Evolutionary conservation across 2,888 invertebrate genomes (phyloP), one percentile per base, ranked within the genome.

Genomic region (Metopia argyrocephala): DNA sequence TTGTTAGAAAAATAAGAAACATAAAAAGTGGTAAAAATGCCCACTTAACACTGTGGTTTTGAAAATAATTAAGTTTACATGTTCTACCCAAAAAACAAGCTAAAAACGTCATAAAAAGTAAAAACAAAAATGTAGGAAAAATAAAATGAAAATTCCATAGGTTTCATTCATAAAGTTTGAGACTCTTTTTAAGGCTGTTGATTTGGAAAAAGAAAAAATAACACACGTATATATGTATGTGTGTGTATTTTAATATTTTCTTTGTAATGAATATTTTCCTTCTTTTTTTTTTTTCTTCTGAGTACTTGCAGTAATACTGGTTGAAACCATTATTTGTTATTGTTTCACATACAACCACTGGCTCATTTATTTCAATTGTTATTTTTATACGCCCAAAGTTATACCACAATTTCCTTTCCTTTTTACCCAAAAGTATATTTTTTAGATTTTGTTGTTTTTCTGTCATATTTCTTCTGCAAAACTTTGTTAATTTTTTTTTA

Each of bases 341-440:
- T 73, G 28, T 56, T 56, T 50, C 50, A 50, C 21, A 4, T 9
- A 73, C 78, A 50, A 66, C 54, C 54, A 71, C 65, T 84, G 38
- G 85, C 85, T 86, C 86, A 85, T 86, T 87, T 86, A 86, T 86
- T 86, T 85, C 87, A 87, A 87, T 87, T 87, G 87, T 87, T 86
- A 86, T 84, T 85, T 86, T 86, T 85, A 85, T 85, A 76, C 68
- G 83, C 84, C 85, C 79, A 83, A 84, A 86, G 84, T 85, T 86
- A 86, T 85, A 79, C 83, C 78, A 68, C 73, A 59, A 59, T 78
- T 81, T 82, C 52, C 21, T 61, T 28, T 21, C 31, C 74, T 50
- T 38, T 62, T 18, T n/a, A 9, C 59, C 62, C 73, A 65, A 74
- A 81, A 66, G 73, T 76, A 69, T 65, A 65, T 52, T 23, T 21